Conservation (phyloP, 1,140 invertebrate species). For the Chironomus tepperi region DNA sequence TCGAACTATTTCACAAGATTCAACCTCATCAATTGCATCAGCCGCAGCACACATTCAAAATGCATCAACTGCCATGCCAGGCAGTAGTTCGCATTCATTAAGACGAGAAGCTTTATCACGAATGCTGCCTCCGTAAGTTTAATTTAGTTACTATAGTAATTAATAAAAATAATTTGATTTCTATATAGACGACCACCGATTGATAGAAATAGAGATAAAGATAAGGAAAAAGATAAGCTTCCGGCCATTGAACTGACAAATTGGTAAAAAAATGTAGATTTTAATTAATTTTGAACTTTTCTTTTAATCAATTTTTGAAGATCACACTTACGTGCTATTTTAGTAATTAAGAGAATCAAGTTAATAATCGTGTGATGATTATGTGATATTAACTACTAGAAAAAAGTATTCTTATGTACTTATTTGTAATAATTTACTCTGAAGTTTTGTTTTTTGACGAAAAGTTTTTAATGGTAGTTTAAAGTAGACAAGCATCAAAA, state of each 20-base stretch:
- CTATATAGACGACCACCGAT: constrained; percentile 35
- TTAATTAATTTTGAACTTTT: not conserved
- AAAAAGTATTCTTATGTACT: not conserved
- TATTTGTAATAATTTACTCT: too few species aligned
- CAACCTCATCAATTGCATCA: constrained; percentile 40
- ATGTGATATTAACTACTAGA: constrained; percentile 23
- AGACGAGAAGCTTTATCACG: constrained; percentile 33
- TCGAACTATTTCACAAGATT: constrained; percentile 40
- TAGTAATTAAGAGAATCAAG: not conserved
- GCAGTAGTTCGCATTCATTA: constrained; percentile 25
- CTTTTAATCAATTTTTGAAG: not conserved
- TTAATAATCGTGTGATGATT: not conserved
- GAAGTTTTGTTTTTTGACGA: too few species aligned
- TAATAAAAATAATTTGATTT: constrained; percentile 18
- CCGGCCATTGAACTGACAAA: not conserved
- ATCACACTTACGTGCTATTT: not conserved
- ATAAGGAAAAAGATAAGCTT: constrained; percentile 28
- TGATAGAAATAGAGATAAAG: constrained; percentile 37
- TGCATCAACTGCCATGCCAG: constrained; percentile 37
- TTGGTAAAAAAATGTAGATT: not conserved
- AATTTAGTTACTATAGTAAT: not conserved
- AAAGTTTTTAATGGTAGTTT: too few species aligned
- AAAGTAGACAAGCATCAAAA: too few species aligned
- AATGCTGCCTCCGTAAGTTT: constrained; percentile 32
- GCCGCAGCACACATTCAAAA: constrained; percentile 29